These are phyloP conservation scores for Butastur rufipennis DNA, from an alignment of 2,113 vertebrate genomes.

Conservation along the genomic window DNA sequence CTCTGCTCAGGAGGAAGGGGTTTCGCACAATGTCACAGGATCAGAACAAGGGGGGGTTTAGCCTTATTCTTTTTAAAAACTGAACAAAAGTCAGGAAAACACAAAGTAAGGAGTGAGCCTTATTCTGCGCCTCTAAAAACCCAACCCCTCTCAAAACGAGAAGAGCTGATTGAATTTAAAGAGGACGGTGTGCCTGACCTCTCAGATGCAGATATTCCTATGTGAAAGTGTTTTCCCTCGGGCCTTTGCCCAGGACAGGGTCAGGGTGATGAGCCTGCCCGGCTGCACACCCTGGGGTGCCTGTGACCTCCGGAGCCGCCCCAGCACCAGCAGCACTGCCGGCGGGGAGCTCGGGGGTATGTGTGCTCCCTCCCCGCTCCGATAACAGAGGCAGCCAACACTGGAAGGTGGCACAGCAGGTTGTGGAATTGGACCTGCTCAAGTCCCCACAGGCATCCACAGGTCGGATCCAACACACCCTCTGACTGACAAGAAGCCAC, in stretches of 20 bases:
- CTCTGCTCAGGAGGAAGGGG: not conserved
- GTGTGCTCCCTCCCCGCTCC: too few species aligned
- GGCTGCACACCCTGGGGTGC: accelerated
- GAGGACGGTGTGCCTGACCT: not conserved
- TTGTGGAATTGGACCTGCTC: not conserved
- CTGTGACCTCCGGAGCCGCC: accelerated
- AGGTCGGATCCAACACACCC: not conserved
- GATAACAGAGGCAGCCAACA: not conserved
- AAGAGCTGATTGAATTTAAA: not conserved
- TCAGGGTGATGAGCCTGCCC: not conserved
- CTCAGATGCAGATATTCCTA: not conserved
- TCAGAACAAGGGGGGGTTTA: not conserved
- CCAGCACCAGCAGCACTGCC: accelerated
- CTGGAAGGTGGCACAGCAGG: not conserved
- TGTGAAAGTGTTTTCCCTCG: not conserved
- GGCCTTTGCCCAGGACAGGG: not conserved
- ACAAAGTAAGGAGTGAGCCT: not conserved
- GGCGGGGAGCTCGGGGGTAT: accelerated
- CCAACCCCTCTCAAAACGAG: not conserved
- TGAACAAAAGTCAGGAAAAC: not conserved
- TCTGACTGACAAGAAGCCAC: not conserved
- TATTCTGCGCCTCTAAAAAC: not conserved
- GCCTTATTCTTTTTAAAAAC: not conserved
- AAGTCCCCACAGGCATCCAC: accelerated
- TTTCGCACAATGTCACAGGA: not conserved